These are phyloP conservation scores for Hoplodrina blanda DNA, from an alignment of 2,888 invertebrate genomes.

Conservation along the genomic window DNA sequence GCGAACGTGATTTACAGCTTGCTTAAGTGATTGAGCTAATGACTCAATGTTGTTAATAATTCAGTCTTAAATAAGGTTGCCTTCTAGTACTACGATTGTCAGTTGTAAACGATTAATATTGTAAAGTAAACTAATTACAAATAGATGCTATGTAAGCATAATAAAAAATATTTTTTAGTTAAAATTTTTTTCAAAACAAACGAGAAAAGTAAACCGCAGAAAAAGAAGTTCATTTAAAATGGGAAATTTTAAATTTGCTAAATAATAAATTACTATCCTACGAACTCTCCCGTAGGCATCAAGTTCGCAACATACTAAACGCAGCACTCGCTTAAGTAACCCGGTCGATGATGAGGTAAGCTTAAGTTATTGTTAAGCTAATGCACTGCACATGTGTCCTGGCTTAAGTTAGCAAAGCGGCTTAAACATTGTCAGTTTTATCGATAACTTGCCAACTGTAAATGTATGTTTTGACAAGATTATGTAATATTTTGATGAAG, in stretches of 20 bases:
- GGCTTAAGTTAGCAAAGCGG: constrained; percentile 63
- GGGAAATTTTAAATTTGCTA: neutral
- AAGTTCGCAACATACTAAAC: constrained; percentile 61
- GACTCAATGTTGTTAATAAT: neutral
- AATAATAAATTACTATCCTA: neutral
- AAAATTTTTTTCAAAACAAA: too few relatives aligned
- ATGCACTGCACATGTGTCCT: constrained; percentile 66
- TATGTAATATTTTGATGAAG: constrained; percentile 42
- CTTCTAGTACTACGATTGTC: neutral
- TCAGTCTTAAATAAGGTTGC: constrained; percentile 4
- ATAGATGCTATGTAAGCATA: too few relatives aligned
- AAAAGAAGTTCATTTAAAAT: too few relatives aligned
- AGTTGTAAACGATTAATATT: neutral
- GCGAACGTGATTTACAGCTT: constrained; percentile 14
- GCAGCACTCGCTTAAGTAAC: constrained; percentile 67
- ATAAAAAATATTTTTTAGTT: too few relatives aligned
- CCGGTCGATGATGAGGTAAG: constrained; percentile 70
- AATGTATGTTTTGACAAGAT: constrained; percentile 56
- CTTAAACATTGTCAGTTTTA: constrained; percentile 61
- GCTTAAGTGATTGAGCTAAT: neutral
- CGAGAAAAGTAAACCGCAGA: too few relatives aligned
- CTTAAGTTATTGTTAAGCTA: constrained; percentile 79
- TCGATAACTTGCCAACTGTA: constrained; percentile 50
- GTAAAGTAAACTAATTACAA: neutral
- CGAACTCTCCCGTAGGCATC: constrained; percentile 8